These are phyloP conservation scores for Tetranychus truncatus DNA, from an alignment of 2,888 invertebrate species.

Conservation along the genomic window DNA sequence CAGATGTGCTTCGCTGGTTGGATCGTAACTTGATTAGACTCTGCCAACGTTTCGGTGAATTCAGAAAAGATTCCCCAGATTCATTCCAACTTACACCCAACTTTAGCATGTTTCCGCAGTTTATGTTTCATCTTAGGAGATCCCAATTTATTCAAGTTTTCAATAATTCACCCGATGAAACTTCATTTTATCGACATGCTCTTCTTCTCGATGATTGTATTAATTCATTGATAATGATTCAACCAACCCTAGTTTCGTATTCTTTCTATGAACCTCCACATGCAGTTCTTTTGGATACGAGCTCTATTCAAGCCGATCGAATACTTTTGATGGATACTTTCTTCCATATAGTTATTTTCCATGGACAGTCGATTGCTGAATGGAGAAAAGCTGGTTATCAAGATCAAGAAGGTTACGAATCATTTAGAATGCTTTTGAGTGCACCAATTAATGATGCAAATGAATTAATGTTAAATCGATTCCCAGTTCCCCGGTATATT, in stretches of 20 bases:
- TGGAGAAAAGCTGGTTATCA: constrained; percentile 93
- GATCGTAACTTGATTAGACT: constrained; percentile 90
- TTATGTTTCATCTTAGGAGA: constrained; percentile 94
- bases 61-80: constrained; percentile 87
- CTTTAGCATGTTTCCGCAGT: constrained; percentile 95
- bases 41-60: constrained; percentile 99
- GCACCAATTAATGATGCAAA: constrained; percentile 94
- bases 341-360: constrained; percentile 98
- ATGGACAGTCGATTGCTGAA: constrained; percentile 95
- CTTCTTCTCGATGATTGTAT: constrained; percentile 89
- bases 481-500: constrained; percentile 96
- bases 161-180: constrained; percentile 98
- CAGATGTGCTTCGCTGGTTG: constrained; percentile 94
- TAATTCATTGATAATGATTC: constrained; percentile 96
- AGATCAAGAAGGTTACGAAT: constrained; percentile 89
- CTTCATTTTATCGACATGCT: constrained; percentile 94
- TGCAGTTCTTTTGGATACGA: constrained; percentile 89
- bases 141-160: constrained; percentile 98
- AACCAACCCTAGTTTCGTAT: constrained; percentile 95
- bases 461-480: constrained; percentile 81
- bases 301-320: constrained; percentile 87
- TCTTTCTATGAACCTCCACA: constrained; percentile 89
- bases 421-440: constrained; percentile 81
- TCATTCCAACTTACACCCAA: constrained; percentile 88
- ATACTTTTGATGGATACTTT: constrained; percentile 99